Percentiles rank a stretch among this genome's conserved stretches.
Conservation (phyloP, 2,888 invertebrate genomes). For the Nematopogon swammerdamellus region DNA sequence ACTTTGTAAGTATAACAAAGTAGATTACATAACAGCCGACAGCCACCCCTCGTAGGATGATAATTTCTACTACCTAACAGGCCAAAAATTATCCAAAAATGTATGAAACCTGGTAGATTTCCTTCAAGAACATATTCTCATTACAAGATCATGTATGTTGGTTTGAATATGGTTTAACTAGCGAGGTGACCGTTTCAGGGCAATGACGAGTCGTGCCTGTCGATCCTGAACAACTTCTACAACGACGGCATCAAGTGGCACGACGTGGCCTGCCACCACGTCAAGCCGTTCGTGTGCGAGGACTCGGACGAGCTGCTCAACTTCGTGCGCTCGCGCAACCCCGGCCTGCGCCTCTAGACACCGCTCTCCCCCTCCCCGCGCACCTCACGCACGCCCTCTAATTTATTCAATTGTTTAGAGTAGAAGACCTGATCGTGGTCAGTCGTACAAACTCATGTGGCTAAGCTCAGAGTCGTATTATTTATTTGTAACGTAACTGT, state of each 20-base stretch:
- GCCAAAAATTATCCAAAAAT: too few species aligned
- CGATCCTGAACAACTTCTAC: slow-evolving; percentile 89
- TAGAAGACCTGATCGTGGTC: slow-evolving; percentile 7
- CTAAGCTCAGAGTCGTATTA: slow-evolving; percentile 14
- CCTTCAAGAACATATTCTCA: too few species aligned
- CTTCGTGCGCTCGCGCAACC: slow-evolving; percentile 88
- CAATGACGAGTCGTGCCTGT: slow-evolving; percentile 86
- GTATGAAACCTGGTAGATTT: too few species aligned
- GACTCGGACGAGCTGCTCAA: slow-evolving; percentile 87
- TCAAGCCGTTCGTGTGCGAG: slow-evolving; percentile 87
- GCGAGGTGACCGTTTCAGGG: slow-evolving; percentile 61
- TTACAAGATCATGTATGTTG: too few species aligned
- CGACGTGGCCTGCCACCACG: slow-evolving; percentile 83
- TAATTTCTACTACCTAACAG: too few species aligned
- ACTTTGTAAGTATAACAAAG: too few species aligned
- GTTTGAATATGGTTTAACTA: too few species aligned
- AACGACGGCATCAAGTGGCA: slow-evolving; percentile 86
- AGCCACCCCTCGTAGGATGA: too few species aligned
- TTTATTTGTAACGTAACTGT: slow-evolving; percentile 1
- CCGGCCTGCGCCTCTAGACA: slow-evolving; percentile 73
- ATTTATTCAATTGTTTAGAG: background rate
- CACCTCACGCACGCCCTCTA: slow-evolving; percentile 8
- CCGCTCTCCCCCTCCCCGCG: slow-evolving; percentile 6
- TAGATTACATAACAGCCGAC: too few species aligned
- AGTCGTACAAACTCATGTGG: slow-evolving; percentile 48